Conservation (phyloP, 2,888 invertebrate genomes). For the Drosophila putrida region DNA sequence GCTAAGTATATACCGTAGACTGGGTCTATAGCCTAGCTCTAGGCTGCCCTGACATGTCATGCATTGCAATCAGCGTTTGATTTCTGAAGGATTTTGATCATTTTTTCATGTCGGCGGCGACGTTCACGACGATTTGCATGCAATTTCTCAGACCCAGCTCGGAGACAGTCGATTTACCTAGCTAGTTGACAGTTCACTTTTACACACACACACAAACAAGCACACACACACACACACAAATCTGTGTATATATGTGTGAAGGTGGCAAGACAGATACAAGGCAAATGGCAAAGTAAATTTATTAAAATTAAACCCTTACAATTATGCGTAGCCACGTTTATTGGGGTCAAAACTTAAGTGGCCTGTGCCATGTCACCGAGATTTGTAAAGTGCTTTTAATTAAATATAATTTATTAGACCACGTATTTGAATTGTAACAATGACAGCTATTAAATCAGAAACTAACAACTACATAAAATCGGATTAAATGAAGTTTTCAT, state of each 20-base stretch:
- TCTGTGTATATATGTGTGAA: background rate
- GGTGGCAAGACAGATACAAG: conserved; percentile 31
- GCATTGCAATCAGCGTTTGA: conserved; percentile 74
- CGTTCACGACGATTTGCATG: conserved; percentile 59
- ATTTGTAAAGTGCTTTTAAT: conserved; percentile 53
- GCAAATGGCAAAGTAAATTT: conserved; percentile 61
- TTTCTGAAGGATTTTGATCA: conserved; percentile 79
- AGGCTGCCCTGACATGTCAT: conserved; percentile 61
- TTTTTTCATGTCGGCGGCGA: conserved; percentile 63
- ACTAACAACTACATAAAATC: background rate
- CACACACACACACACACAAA: conserved; percentile 8
- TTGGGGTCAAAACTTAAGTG: conserved; percentile 51
- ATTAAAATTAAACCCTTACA: conserved; percentile 69
- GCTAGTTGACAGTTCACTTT: conserved; percentile 48
- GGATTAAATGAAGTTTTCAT: background rate
- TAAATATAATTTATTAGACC: conserved; percentile 29
- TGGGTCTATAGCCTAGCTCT: conserved; percentile 3
- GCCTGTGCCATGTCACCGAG: conserved; percentile 35
- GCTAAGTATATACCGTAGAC: conserved; percentile 1
- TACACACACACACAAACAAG: conserved; percentile 2
- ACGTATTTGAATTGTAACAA: background rate
- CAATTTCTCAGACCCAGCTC: conserved; percentile 49
- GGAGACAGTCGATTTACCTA: conserved; percentile 61
- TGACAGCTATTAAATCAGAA: conserved; percentile 9
- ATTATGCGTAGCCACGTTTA: conserved; percentile 71